Evolutionary conservation across 1,140 invertebrate species (phyloP).

Genomic region (Drosophila saltans): DNA sequence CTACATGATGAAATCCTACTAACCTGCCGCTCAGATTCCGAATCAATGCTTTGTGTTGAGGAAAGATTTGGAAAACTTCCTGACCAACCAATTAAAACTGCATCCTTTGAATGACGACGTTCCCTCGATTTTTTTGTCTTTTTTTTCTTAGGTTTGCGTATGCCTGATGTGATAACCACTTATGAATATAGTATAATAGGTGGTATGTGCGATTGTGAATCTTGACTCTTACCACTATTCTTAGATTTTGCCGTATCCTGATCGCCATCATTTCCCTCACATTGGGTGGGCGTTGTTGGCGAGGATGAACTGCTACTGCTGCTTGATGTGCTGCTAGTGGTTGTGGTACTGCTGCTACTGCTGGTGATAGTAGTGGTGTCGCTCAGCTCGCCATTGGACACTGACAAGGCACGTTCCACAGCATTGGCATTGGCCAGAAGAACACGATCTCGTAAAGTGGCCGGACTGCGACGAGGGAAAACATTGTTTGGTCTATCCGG

Average conservation of each 20-base stretch:
- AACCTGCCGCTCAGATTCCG: constrained; percentile 41
- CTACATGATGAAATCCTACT: background rate
- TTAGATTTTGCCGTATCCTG: constrained; percentile 2
- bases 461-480: background rate
- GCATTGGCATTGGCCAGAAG: constrained; percentile 33
- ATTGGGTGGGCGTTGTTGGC: background rate
- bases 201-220: too few species aligned
- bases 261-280: too few species aligned
- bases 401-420: background rate
- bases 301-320: background rate
- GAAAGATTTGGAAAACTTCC: constrained; percentile 41
- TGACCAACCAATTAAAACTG: constrained; percentile 39
- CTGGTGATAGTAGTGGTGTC: constrained; percentile 13
- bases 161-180: background rate
- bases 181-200: background rate
- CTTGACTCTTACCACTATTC: too few species aligned
- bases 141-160: constrained; percentile 23
- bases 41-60: constrained; percentile 27
- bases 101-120: constrained; percentile 27
- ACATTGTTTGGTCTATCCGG: background rate
- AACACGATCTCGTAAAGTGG: constrained; percentile 19
- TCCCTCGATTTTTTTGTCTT: constrained; percentile 27
- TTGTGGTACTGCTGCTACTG: background rate
- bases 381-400: constrained; percentile 5
- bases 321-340: constrained; percentile 14